A percentile compares a stretch with the other conserved stretches of the same genome.
phyloP scores from a whole-genome alignment of 53 echinoderm and acorn worm species.

The Crossaster papposus region DNA sequence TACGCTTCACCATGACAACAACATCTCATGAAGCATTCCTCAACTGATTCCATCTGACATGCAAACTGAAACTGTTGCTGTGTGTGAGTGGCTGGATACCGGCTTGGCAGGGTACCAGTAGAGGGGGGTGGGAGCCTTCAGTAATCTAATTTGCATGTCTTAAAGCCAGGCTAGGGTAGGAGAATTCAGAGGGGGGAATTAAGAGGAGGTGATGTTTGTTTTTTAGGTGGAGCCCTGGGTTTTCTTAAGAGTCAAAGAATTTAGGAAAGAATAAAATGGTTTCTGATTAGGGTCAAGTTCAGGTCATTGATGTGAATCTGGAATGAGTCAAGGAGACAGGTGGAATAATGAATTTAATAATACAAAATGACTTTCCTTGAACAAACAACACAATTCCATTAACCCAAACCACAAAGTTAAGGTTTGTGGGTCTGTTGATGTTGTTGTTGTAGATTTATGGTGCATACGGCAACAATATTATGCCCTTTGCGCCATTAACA shows the following conservation, averaged over 20 bases:
- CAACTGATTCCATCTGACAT: constrained; percentile 42
- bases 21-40: constrained; percentile 45
- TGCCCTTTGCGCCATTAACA: too few species aligned
- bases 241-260: background rate
- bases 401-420: too few species aligned
- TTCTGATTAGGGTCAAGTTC: constrained; percentile 19
- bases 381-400: background rate
- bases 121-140: background rate
- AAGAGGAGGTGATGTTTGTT: constrained; percentile 42
- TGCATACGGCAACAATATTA: too few species aligned
- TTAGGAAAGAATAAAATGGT: constrained; percentile 28
- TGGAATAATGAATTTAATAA: background rate
- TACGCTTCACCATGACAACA: constrained; percentile 37
- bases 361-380: background rate
- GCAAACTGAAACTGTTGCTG: constrained; percentile 54
- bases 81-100: constrained; percentile 1
- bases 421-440: too few species aligned
- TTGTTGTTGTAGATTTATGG: too few species aligned
- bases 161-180: background rate
- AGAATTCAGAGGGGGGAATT: constrained; percentile 18
- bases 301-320: background rate
- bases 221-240: background rate
- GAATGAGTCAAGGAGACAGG: background rate
- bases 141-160: constrained; percentile 22
- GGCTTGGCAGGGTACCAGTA: background rate